Evolutionary conservation across 2,797 vertebrate species (phyloP).

Genomic region (Rhabdomys pumilio): DNA sequence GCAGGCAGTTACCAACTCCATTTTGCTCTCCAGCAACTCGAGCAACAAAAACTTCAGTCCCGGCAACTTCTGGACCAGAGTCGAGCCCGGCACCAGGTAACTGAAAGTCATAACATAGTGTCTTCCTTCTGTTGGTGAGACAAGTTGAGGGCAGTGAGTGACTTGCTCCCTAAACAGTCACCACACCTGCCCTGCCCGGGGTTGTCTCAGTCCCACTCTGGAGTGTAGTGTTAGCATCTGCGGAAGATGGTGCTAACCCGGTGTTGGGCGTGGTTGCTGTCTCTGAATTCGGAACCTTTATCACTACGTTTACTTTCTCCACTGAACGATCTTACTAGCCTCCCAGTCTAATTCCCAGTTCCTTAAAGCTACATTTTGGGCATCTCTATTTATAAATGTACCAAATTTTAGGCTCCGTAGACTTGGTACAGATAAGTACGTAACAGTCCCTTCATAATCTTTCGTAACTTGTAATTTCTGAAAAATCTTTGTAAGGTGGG

Average conservation of each 20-base stretch:
- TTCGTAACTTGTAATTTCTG: conserved; percentile 15
- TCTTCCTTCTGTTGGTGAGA: neutral
- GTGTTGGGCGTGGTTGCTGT: neutral
- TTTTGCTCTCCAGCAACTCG: conserved; percentile 95
- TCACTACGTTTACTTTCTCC: neutral
- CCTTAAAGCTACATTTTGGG: conserved; percentile 17
- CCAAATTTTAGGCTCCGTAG: neutral
- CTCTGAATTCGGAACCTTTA: neutral
- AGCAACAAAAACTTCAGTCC: conserved; percentile 94
- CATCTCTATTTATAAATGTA: neutral
- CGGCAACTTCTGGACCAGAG: conserved; percentile 93
- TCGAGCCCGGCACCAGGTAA: conserved; percentile 92
- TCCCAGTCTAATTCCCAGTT: conserved; percentile 11
- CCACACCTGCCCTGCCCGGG: neutral
- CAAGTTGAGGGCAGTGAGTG: neutral
- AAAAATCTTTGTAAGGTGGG: conserved; percentile 17
- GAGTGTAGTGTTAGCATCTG: neutral
- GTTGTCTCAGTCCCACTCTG: neutral
- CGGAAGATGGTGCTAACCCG: neutral
- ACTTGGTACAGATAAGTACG: neutral
- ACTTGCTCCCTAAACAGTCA: neutral
- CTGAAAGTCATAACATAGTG: neutral
- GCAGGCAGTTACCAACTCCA: conserved; percentile 93
- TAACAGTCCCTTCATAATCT: conserved; percentile 17
- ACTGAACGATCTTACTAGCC: neutral